A percentile compares a stretch with the other conserved stretches of the same genome.
Conservation (phyloP, 2,113 vertebrate genomes). For the Thunnus maccoyii region DNA sequence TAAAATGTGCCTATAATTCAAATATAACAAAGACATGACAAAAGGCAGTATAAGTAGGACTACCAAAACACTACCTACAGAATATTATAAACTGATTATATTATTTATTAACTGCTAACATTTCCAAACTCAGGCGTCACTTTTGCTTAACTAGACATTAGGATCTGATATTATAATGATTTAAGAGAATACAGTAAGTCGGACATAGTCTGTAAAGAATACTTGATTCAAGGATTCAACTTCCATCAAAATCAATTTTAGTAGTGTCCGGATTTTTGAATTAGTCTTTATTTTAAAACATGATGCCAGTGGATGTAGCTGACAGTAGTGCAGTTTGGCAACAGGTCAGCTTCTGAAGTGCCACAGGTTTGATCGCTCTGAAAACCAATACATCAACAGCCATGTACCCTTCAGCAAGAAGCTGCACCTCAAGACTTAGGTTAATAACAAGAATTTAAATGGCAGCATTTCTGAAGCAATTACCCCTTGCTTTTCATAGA, state of each 20-base stretch:
- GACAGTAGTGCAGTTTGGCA: neutral
- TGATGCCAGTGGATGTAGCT: neutral
- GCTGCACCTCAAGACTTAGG: neutral
- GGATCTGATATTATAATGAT: neutral
- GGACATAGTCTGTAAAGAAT: neutral
- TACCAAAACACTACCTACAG: too few species aligned
- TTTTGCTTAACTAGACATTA: too few species aligned
- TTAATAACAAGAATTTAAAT: slow-evolving; percentile 44
- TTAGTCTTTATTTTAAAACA: neutral
- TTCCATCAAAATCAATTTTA: neutral
- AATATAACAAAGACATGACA: too few species aligned
- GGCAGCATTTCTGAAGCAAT: slow-evolving; percentile 24
- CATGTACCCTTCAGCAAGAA: slow-evolving; percentile 13
- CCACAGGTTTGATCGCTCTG: slow-evolving; percentile 13
- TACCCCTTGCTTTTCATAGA: neutral
- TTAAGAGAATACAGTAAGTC: neutral
- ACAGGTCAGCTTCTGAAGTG: neutral
- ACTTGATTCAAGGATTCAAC: neutral
- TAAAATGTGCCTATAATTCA: too few species aligned
- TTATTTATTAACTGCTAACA: too few species aligned
- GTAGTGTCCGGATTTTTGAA: neutral
- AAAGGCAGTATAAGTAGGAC: too few species aligned
- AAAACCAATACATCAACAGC: slow-evolving; percentile 24
- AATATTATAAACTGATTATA: too few species aligned
- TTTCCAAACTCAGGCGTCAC: too few species aligned